phyloP scores from a whole-genome alignment of 2,797 vertebrate species.

The Odontamblyopus rebecca region DNA sequence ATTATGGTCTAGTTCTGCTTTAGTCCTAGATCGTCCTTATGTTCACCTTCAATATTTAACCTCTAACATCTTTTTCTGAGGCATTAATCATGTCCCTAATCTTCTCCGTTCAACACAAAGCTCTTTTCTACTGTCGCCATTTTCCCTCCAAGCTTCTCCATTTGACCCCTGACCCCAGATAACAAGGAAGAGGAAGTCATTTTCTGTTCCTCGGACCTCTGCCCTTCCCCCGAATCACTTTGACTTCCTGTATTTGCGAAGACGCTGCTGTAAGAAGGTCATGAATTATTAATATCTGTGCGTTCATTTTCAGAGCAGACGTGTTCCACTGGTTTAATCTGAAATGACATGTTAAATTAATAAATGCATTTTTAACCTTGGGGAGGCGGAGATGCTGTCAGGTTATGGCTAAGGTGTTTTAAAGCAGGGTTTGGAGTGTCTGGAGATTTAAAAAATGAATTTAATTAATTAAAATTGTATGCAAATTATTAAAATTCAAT shows the following conservation, averaged over 20 bases:
- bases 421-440: no score
- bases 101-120: slow-evolving; percentile 10
- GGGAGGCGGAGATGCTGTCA: not conserved
- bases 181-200: slow-evolving; percentile 1
- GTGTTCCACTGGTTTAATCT: slow-evolving; percentile 7
- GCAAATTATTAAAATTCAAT: no score
- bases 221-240: slow-evolving; percentile 4
- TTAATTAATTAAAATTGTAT: no score
- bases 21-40: not conserved
- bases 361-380: slow-evolving; percentile 7
- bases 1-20: not conserved
- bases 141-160: not conserved
- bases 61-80: not conserved
- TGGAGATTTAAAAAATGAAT: no score
- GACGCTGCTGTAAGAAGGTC: not conserved
- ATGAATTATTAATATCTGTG: slow-evolving; percentile 3
- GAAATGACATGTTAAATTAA: slow-evolving; percentile 2
- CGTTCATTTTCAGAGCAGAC: slow-evolving; percentile 4
- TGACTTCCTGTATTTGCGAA: not conserved
- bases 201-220: slow-evolving; percentile 1
- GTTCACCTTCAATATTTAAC: not conserved
- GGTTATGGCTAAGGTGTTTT: not conserved
- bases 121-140: not conserved
- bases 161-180: slow-evolving; percentile 10
- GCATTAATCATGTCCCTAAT: slow-evolving; percentile 1